Percentiles rank a stretch among this genome's conserved stretches.
Evolutionary conservation across 2,797 vertebrate species (phyloP).

Genomic region (Agapornis canus): DNA sequence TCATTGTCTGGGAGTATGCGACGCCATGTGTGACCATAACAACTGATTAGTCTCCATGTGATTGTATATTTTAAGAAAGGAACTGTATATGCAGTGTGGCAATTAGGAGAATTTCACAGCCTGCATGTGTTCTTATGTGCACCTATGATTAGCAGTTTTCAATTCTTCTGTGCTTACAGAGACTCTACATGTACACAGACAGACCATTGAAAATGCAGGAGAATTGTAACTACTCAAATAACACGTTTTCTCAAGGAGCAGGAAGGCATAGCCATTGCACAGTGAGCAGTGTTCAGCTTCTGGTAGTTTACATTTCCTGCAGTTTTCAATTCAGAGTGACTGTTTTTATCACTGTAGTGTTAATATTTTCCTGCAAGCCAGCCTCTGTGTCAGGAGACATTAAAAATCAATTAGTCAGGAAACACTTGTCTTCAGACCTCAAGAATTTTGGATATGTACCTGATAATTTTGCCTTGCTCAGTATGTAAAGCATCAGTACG

Average conservation of each 20-base stretch:
- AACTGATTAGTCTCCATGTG: background rate
- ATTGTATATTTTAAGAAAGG: background rate
- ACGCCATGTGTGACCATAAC: fast-evolving
- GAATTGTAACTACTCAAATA: background rate
- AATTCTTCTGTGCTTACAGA: background rate
- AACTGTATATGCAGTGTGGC: background rate
- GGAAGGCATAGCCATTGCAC: background rate
- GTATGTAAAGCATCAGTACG: background rate
- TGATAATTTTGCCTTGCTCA: background rate
- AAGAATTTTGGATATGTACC: background rate
- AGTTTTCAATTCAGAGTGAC: background rate
- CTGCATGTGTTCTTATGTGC: background rate
- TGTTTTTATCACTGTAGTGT: background rate
- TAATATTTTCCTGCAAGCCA: background rate
- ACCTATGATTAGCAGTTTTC: background rate
- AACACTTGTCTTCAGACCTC: background rate
- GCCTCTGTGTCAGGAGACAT: background rate
- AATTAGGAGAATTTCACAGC: background rate
- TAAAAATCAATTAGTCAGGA: background rate
- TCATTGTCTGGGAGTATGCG: background rate
- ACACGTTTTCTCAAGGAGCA: background rate
- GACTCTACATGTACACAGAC: background rate
- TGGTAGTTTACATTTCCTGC: background rate
- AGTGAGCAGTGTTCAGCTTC: background rate
- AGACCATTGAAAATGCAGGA: background rate